These are phyloP conservation scores for Cettia cetti DNA, from an alignment of 2,113 vertebrate genomes.

Conservation along the genomic window DNA sequence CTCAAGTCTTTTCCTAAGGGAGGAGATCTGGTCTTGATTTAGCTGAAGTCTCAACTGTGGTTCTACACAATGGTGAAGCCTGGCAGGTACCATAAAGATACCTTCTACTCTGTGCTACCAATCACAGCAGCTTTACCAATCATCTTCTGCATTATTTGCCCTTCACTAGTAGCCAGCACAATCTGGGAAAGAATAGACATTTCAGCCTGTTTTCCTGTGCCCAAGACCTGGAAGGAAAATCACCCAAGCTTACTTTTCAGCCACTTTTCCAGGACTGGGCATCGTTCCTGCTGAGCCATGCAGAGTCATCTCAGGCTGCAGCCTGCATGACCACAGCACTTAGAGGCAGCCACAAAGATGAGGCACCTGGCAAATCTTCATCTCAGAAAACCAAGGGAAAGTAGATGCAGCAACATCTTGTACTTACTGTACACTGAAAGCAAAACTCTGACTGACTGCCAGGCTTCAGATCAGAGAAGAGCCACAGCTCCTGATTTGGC, in stretches of 20 bases:
- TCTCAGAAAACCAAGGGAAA: not conserved
- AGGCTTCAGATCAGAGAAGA: constrained; percentile 29
- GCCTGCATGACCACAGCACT: not conserved
- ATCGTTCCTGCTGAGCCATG: not conserved
- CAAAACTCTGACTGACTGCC: not conserved
- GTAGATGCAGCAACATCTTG: not conserved
- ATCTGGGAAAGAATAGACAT: not conserved
- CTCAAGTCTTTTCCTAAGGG: not conserved
- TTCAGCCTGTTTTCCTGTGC: not conserved
- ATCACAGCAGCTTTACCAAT: not conserved
- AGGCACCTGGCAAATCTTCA: not conserved
- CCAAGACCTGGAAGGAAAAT: not conserved
- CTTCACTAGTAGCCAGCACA: not conserved
- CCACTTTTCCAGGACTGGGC: not conserved
- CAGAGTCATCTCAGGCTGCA: not conserved
- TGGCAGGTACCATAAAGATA: not conserved
- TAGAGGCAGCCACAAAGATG: not conserved
- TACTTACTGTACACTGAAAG: not conserved
- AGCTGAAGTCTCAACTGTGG: not conserved
- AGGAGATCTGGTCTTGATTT: not conserved
- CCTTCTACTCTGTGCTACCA: not conserved
- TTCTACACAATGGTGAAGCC: not conserved
- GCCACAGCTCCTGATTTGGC: not conserved
- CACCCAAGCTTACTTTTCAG: not conserved
- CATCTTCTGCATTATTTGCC: not conserved